These are phyloP conservation scores for Drosophila murphyi DNA, from an alignment of 1,140 invertebrate genomes.

Conservation along the genomic window DNA sequence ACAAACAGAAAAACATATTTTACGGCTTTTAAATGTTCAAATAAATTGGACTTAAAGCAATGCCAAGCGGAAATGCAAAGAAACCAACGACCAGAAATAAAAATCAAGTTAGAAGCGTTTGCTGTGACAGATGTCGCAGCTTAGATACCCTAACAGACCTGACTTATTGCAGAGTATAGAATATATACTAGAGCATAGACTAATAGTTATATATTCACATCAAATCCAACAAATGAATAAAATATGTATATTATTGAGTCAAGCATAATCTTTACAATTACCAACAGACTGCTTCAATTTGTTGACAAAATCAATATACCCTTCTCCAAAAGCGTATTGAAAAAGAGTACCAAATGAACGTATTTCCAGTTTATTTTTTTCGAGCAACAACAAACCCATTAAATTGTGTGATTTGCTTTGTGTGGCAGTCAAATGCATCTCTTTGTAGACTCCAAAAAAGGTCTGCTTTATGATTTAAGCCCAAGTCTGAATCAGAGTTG, in stretches of 20 bases:
- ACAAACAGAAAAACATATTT: slow-evolving; percentile 64
- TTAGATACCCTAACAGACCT: slow-evolving; percentile 2
- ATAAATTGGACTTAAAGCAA: slow-evolving; percentile 75
- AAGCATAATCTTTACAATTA: no score
- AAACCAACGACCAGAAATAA: slow-evolving; percentile 6
- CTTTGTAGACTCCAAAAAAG: slow-evolving; percentile 38
- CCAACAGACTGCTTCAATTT: no score
- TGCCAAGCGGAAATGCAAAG: slow-evolving; percentile 72
- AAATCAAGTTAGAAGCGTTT: background rate
- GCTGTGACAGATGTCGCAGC: background rate
- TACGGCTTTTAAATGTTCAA: slow-evolving; percentile 69
- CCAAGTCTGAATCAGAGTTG: slow-evolving; percentile 13
- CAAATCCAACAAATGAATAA: no score
- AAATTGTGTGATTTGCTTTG: slow-evolving; percentile 82
- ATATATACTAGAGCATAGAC: no score
- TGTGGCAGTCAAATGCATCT: slow-evolving; percentile 68
- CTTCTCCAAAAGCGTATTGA: background rate
- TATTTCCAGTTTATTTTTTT: slow-evolving; percentile 2
- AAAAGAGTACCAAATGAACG: background rate
- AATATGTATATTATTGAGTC: no score
- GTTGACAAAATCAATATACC: no score
- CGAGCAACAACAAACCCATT: slow-evolving; percentile 60
- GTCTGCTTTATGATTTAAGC: slow-evolving; percentile 71
- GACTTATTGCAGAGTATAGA: no score
- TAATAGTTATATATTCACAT: no score